Base-by-base conservation (phyloP, 2,888 invertebrate species). In the Melolontha melolontha region DNA sequence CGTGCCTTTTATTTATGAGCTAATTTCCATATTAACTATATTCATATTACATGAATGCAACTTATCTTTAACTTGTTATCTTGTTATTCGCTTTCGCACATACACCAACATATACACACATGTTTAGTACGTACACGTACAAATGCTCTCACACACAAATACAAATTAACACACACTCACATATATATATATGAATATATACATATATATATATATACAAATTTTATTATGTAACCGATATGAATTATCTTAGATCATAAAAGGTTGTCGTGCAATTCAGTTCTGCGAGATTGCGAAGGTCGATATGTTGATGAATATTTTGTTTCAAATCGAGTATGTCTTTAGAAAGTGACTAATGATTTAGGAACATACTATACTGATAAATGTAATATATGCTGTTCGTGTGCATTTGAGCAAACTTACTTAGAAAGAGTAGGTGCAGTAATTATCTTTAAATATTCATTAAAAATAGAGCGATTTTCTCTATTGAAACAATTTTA, bases 21-120 rank as follows among this genome's bases (percentile, higher is more conserved):
- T 66, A 51, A 66, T 64, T 69, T 62, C 67, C 67, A 67, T 67
- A 67, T 67, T 63, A 67, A 67, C 67, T 63, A 63, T 67, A 67
- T 67, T 54, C 67, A 42, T 63, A 67, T 67, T 62, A 63, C 67
- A 29, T 54, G 67, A 63, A 63, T 67, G 41, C 54, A 39, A 63
- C 67, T 67, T 67, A 67, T 67, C 59, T 62, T 62, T 34, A 40
- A 42, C 62, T 66, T 44, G 34, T 51, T 62, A 62, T 67, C 67
- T 62, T 47, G 66, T 44, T 34, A 44, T 57, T 66, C 63, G 62
- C 42, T 39, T 41, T 64, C 27, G 51, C 49, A 51, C 64, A 52
- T 42, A 51, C 17, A 29, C 51, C 10, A 22, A 22, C 8, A 29
- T 12, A 12, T 16, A 11, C 7, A 57, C 12, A 44, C 27, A 42